A percentile compares a stretch with the other conserved stretches of the same genome.
Conservation (phyloP, 2,113 vertebrate genomes). For the Misgurnus anguillicaudatus region DNA sequence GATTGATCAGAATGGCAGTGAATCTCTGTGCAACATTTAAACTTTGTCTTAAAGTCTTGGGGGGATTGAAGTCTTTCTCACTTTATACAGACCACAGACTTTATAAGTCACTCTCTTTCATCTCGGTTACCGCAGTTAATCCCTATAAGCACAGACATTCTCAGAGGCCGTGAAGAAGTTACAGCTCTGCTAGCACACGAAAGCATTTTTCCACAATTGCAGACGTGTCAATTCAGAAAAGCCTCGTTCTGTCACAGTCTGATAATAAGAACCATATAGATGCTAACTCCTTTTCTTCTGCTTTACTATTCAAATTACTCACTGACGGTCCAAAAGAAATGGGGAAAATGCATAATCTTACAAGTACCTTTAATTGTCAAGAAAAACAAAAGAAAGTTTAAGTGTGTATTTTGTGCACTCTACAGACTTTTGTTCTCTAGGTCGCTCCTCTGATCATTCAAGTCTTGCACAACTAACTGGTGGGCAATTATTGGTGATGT, state of each 20-base stretch:
- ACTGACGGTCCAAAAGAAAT: conserved; percentile 52
- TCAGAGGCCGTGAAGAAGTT: not conserved
- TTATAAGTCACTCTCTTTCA: conserved; percentile 17
- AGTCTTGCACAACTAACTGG: not conserved
- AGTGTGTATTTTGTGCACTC: not conserved
- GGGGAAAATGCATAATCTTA: conserved; percentile 35
- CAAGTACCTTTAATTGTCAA: conserved; percentile 52
- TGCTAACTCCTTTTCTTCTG: conserved; percentile 27
- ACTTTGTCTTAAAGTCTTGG: conserved; percentile 8
- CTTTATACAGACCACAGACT: conserved; percentile 16
- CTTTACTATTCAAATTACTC: conserved; percentile 49
- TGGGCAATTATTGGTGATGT: too few species aligned
- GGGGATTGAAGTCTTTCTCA: not conserved
- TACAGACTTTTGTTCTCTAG: conserved; percentile 47
- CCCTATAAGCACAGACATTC: conserved; percentile 19
- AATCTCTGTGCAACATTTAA: conserved; percentile 54
- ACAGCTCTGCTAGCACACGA: not conserved
- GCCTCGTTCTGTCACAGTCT: not conserved
- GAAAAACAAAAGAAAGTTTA: not conserved
- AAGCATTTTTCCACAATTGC: conserved; percentile 48
- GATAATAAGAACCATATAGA: conserved; percentile 61
- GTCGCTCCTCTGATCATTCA: conserved; percentile 65
- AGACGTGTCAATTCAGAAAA: not conserved
- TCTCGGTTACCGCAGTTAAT: conserved; percentile 34
- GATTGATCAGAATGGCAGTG: not conserved